Base-by-base conservation (phyloP, 2,888 invertebrate species). In the Volucella inflata region DNA sequence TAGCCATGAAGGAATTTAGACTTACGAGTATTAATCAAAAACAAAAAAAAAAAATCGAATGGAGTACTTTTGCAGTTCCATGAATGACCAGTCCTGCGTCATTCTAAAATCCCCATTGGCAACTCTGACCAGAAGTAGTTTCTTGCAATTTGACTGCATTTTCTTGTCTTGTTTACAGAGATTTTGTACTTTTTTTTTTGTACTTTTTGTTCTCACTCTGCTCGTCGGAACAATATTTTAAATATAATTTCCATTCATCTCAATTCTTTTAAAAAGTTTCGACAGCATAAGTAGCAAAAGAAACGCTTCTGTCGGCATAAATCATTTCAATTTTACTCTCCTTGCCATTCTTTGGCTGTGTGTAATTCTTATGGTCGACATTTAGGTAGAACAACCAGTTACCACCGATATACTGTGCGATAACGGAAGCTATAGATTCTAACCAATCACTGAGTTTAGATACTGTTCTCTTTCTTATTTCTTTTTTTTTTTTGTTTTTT, bases 171-270 rank as follows among this genome's bases (percentile, higher is more conserved):
- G 30, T 30, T 30, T 30, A 30, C 30, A 30, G n/a, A 30, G 30
- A 30, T 30, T 30, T 30, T 30, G n/a, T n/a, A n/a, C n/a, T n/a
- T n/a, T n/a, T n/a, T n/a, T n/a, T n/a, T n/a, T n/a, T n/a, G n/a
- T n/a, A n/a, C n/a, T n/a, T n/a, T n/a, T n/a, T n/a, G n/a, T n/a
- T 6, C 30, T 30, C 0, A 30, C 30, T 30, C 4, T 6, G 4
- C 30, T 30, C 30, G 6, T 30, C 6, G 30, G 0, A 88, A 90
- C 88, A 90, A 89, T 90, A 90, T 88, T 89, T 87, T 89, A 88
- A 89, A 88, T 88, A 89, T 89, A 89, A 90, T 89, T 90, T 90
- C 88, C 88, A 88, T 88, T 89, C 88, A 88, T 87, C 77, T 84
- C 68, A 85, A 81, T 85, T 76, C 74, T 88, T 90, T 89, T 71